Base-by-base conservation (phyloP, 2,888 invertebrate genomes). In the Sminthurides aquaticus region DNA sequence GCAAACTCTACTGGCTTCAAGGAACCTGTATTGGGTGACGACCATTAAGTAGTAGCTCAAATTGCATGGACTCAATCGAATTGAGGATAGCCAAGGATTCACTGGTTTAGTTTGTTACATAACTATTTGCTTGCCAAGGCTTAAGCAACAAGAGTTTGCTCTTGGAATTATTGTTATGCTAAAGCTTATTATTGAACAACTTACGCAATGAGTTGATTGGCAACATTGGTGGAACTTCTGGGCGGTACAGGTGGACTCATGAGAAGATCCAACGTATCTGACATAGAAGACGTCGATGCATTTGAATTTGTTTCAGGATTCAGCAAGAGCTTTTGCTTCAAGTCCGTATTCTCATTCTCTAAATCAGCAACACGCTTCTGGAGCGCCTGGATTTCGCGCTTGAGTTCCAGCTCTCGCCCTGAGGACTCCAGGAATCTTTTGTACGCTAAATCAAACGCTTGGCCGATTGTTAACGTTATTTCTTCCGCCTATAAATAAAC, bases 381-480 rank as follows among this genome's bases (percentile, higher is more conserved):
- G 62, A 94, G 84, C 5, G 87, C 77, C 79, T 87, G 84, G 64
- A 85, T 82, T 73, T 87, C 83, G 77, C 93, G 88, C 78, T 90
- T 89, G 70, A 90, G 83, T 78, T 96, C 95, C 66, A 91, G 81
- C 78, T 91, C 91, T 78, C 89, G 89, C 65, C 91, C 91, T 63
- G 91, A 91, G 68, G 91, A 91, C 78, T 93, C 96, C 76, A 97
- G 82, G 81, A 94, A 97, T 77, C 91, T 85, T 71, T 81, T 90
- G 82, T 97, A 98, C 29, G 97, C 98, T 77, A 98, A 83, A 81
- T 98, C 97, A 79, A 98, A 98, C 0, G 98, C 97, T 80, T 98
- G 97, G 11, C 98, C 98, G 75, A 98, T 96, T 15, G 97, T 98
- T 69, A 98, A 81, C 52, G 97, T 98, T 69, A 98, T 97, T 78